Percentiles rank a stretch among this genome's conserved stretches.
Evolutionary conservation across 2,797 vertebrate genomes (phyloP).

Genomic region (Acanthurus tractus): DNA sequence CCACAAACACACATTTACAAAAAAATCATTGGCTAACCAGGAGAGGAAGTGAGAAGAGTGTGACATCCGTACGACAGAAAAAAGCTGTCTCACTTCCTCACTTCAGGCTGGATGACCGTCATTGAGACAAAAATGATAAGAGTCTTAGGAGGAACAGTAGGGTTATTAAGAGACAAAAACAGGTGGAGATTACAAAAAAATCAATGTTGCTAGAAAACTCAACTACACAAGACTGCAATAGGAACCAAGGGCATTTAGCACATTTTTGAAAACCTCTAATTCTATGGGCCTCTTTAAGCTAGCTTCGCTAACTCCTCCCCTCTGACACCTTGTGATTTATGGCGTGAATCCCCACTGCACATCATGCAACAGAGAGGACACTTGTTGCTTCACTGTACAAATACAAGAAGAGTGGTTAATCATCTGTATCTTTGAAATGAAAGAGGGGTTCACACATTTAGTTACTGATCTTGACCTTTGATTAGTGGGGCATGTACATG

Average conservation of each 20-base stretch:
- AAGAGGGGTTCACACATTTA: not conserved
- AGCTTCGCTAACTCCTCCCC: not conserved
- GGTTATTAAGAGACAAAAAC: conserved; percentile 6
- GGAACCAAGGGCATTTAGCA: not conserved
- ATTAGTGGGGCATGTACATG: not conserved
- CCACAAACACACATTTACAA: not conserved
- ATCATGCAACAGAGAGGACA: conserved; percentile 28
- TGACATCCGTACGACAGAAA: conserved; percentile 14
- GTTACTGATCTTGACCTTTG: not conserved
- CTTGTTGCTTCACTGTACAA: conserved; percentile 10
- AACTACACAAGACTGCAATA: not conserved
- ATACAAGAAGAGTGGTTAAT: conserved; percentile 2
- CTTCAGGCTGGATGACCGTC: not conserved
- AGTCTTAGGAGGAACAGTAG: conserved; percentile 6
- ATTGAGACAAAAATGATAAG: not conserved
- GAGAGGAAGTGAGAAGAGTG: conserved; percentile 30
- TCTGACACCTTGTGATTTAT: conserved; percentile 41
- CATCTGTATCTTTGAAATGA: conserved; percentile 5
- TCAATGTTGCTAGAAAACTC: not conserved
- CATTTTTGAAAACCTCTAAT: not conserved
- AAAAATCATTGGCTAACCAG: not conserved
- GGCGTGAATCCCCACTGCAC: conserved; percentile 31
- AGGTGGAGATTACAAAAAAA: not conserved
- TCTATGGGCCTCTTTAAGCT: not conserved
- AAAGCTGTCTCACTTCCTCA: conserved; percentile 50